Evolutionary conservation across 2,797 vertebrate species (phyloP).

Genomic region (Prionace glauca): DNA sequence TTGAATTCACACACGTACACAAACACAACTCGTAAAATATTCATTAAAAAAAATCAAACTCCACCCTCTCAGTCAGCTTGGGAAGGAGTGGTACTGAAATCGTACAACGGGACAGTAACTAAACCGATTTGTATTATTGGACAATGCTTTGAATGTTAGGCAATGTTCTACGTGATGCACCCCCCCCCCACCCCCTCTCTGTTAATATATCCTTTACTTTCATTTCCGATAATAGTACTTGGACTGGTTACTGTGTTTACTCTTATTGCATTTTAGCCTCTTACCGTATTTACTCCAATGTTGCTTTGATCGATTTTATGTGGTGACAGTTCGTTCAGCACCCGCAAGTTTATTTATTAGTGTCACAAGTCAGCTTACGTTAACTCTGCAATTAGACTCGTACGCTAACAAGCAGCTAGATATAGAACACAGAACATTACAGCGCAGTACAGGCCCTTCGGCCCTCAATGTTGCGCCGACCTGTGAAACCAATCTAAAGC

Average conservation of each 20-base stretch:
- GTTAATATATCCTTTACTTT: not conserved
- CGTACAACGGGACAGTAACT: too few species aligned
- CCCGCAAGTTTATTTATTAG: too few species aligned
- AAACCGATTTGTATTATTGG: too few species aligned
- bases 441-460: too few species aligned
- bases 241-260: not conserved
- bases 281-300: not conserved
- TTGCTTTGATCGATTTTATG: not conserved
- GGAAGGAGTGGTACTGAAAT: too few species aligned
- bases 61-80: not conserved
- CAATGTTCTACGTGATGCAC: not conserved
- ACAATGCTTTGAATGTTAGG: not conserved
- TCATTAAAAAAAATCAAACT: not conserved
- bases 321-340: not conserved
- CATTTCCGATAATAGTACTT: not conserved
- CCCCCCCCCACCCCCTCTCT: too few species aligned
- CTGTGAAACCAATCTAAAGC: too few species aligned
- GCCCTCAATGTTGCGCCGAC: too few species aligned
- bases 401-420: too few species aligned
- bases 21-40: not conserved
- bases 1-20: not conserved
- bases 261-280: not conserved
- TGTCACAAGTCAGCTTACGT: too few species aligned
- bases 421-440: too few species aligned
- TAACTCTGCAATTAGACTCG: too few species aligned